Percentiles rank a stretch among this genome's conserved stretches.
Conservation (phyloP, 1,140 invertebrate species). For the Tachypleus tridentatus region DNA sequence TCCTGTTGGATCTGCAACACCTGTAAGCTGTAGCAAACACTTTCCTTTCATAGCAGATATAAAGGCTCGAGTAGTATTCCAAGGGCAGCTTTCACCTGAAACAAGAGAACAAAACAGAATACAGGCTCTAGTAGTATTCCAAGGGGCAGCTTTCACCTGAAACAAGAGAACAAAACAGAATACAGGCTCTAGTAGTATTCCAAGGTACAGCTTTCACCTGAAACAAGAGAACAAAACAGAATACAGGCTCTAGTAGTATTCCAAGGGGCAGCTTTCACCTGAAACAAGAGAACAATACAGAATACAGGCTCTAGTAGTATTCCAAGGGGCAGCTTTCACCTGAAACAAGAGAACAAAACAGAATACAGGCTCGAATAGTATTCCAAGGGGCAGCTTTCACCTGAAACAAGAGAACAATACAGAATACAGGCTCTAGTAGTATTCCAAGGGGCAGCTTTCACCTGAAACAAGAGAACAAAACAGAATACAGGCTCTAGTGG, state of each 20-base stretch:
- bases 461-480: constrained; percentile 31
- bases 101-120: constrained; percentile 38
- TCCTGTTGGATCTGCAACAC: constrained; percentile 82
- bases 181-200: constrained; percentile 89
- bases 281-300: too few species aligned
- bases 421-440: constrained; percentile 82
- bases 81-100: constrained; percentile 57
- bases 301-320: too few species aligned
- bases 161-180: constrained; percentile 33
- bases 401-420: constrained; percentile 25
- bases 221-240: constrained; percentile 9
- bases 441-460: constrained; percentile 74
- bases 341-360: too few species aligned
- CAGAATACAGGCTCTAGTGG: constrained; percentile 77
- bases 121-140: constrained; percentile 88
- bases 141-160: constrained; percentile 61
- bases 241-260: constrained; percentile 91
- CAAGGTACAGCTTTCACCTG: constrained; percentile 66
- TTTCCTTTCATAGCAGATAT: constrained; percentile 96
- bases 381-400: constrained; percentile 66
- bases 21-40: constrained; percentile 85
- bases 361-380: too few species aligned
- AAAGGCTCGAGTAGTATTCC: constrained; percentile 88
- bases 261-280: too few species aligned
- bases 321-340: too few species aligned